Conservation (phyloP, 2,113 vertebrate species). For the Mormyrus iriodes region DNA sequence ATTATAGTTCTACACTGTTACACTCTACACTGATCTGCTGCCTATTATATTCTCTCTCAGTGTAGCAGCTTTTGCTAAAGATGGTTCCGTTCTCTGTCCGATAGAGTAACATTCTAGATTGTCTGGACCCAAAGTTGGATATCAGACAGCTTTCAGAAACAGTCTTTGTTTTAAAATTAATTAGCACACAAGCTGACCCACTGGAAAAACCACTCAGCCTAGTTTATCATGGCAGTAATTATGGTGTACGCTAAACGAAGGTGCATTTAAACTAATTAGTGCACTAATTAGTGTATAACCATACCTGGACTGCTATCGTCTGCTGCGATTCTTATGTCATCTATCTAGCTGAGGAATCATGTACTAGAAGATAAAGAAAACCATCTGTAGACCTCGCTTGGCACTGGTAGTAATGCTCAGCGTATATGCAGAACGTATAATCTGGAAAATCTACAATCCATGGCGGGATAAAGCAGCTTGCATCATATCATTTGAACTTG, state of each 20-base stretch:
- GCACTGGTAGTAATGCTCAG: neutral
- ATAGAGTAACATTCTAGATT: neutral
- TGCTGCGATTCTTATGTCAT: neutral
- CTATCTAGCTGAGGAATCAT: neutral
- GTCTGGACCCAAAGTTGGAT: neutral
- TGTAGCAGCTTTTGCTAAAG: neutral
- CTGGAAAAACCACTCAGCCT: neutral
- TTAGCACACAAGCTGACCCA: neutral
- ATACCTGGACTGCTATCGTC: neutral
- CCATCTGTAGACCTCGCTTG: neutral
- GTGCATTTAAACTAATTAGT: neutral
- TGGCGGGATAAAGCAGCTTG: neutral
- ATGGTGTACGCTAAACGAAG: neutral
- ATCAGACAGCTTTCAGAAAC: neutral
- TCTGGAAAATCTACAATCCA: neutral
- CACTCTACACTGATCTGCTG: neutral
- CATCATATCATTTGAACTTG: neutral
- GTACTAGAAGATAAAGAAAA: neutral
- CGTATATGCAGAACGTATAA: neutral
- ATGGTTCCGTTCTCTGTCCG: neutral
- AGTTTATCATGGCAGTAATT: neutral
- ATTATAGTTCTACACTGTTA: neutral
- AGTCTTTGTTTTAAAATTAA: neutral
- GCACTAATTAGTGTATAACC: neutral
- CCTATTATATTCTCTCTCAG: neutral